Evolutionary conservation across 2,113 vertebrate species (phyloP).

Genomic region (Brachirus orientalis): DNA sequence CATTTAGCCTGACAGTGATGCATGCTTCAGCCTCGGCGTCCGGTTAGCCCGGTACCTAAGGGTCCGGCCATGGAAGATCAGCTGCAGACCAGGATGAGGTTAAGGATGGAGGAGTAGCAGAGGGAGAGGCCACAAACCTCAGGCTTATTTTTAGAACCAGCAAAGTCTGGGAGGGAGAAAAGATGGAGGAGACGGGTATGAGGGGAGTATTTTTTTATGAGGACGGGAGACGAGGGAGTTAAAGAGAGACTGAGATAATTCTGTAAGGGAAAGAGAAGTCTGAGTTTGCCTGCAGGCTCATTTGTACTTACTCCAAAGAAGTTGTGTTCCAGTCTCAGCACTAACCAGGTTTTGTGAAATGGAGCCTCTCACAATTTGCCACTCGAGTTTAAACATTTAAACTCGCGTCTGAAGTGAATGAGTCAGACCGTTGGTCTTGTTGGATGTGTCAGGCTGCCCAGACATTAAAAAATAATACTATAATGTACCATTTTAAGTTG

Average conservation of each 20-base stretch:
- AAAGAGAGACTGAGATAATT: background rate
- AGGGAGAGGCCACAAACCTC: constrained; percentile 5
- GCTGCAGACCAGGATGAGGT: constrained; percentile 78
- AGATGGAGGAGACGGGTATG: constrained; percentile 28
- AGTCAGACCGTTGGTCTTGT: too few relatives aligned
- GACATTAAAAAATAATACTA: too few relatives aligned
- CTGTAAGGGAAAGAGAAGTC: background rate
- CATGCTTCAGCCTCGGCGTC: constrained; percentile 67
- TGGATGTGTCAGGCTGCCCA: too few relatives aligned
- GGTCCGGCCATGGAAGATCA: constrained; percentile 65
- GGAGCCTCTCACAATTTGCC: too few relatives aligned
- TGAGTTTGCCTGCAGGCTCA: background rate
- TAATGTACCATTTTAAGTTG: too few relatives aligned
- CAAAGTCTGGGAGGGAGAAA: constrained; percentile 49
- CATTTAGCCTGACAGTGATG: constrained; percentile 83
- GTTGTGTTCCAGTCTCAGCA: too few relatives aligned
- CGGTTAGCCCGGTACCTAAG: constrained; percentile 72
- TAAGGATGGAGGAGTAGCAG: constrained; percentile 49
- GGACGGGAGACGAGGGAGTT: constrained; percentile 24
- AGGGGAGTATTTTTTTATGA: constrained; percentile 35
- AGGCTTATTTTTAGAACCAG: constrained; percentile 64
- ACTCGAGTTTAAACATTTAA: too few relatives aligned
- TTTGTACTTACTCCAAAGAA: too few relatives aligned
- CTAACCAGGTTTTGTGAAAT: too few relatives aligned
- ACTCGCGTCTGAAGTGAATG: too few relatives aligned